Conservation (phyloP, 2,888 invertebrate genomes). For the Dolichopus griseipennis region DNA sequence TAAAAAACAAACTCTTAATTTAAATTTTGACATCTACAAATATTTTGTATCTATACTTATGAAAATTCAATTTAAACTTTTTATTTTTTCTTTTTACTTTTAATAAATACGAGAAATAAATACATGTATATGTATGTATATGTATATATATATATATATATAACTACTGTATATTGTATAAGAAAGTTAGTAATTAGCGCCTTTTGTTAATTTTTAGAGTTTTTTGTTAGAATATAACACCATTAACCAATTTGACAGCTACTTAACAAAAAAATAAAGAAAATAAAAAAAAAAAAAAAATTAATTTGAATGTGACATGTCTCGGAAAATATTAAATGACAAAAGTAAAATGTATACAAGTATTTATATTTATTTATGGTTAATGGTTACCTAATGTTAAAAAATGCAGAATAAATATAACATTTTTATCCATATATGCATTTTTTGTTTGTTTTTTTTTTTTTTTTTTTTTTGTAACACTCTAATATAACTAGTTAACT, state of each 20-base stretch:
- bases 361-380: background rate
- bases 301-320: conserved; percentile 1
- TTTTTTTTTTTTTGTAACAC: too few relatives aligned
- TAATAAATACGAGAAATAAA: background rate
- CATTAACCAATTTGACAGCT: background rate
- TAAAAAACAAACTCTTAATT: too few relatives aligned
- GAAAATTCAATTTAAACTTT: background rate
- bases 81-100: background rate
- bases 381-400: background rate
- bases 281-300: background rate
- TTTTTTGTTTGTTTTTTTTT: too few relatives aligned
- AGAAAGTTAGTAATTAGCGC: background rate
- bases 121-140: too few relatives aligned
- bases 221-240: background rate
- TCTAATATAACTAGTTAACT: background rate
- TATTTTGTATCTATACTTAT: too few relatives aligned
- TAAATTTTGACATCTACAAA: too few relatives aligned
- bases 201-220: background rate
- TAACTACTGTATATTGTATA: background rate
- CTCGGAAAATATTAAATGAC: background rate
- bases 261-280: background rate
- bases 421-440: background rate
- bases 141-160: background rate
- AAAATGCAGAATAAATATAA: background rate
- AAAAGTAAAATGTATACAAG: background rate